These are phyloP conservation scores for Eristalis arbustorum DNA, from an alignment of 2,888 invertebrate genomes.

Conservation along the genomic window DNA sequence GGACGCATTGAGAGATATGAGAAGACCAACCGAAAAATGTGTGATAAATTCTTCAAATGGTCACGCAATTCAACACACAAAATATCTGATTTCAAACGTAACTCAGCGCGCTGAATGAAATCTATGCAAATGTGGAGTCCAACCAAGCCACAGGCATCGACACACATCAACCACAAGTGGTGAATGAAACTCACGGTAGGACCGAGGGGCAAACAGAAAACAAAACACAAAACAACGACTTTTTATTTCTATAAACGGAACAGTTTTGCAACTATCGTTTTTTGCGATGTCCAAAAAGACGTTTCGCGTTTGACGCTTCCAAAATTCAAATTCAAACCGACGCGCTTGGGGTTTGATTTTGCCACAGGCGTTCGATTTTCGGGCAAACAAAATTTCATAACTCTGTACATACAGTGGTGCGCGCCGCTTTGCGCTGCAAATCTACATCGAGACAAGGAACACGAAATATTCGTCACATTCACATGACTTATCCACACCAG, in stretches of 20 bases:
- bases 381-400: slow-evolving; percentile 41
- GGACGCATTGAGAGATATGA: not conserved
- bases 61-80: slow-evolving; percentile 8
- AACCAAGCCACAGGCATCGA: not conserved
- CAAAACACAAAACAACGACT: not conserved
- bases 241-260: not conserved
- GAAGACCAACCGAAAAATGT: not conserved
- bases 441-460: slow-evolving; percentile 25
- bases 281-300: not conserved
- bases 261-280: not conserved
- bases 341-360: not conserved
- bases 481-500: slow-evolving; percentile 44
- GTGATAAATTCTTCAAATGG: not conserved
- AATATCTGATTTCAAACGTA: not conserved
- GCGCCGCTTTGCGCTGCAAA: not conserved
- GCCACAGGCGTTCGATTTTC: slow-evolving; percentile 12
- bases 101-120: not conserved
- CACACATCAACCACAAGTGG: not conserved
- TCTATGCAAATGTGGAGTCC: not conserved
- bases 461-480: slow-evolving; percentile 51
- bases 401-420: not conserved
- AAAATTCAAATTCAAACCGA: slow-evolving; percentile 40
- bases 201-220: too few relatives aligned
- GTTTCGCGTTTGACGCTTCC: slow-evolving; percentile 4
- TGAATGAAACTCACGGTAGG: not conserved